Evolutionary conservation across 2,888 invertebrate genomes (phyloP).

Genomic region (Helleia helle): DNA sequence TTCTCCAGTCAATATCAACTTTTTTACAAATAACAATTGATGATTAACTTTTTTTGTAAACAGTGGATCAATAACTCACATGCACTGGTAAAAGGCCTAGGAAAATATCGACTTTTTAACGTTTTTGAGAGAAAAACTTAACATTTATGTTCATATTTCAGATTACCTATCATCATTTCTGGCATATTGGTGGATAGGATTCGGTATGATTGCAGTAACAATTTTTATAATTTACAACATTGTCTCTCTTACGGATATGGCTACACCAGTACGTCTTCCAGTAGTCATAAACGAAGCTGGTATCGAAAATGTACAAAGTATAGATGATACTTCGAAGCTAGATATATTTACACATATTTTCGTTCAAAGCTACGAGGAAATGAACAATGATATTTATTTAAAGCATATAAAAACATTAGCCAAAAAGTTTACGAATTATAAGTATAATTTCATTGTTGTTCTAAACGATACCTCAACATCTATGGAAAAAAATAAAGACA

Average conservation of each 20-base stretch:
- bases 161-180: slow-evolving; percentile 51
- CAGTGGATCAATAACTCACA: no score
- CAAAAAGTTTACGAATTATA: slow-evolving; percentile 37
- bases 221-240: slow-evolving; percentile 53
- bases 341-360: slow-evolving; percentile 51
- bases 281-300: slow-evolving; percentile 20
- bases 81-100: no score
- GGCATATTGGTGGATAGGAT: slow-evolving; percentile 51
- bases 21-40: no score
- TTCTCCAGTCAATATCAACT: no score
- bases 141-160: slow-evolving; percentile 36
- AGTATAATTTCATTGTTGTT: slow-evolving; percentile 44
- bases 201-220: slow-evolving; percentile 49
- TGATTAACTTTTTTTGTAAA: no score
- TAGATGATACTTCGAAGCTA: slow-evolving; percentile 18
- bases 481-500: slow-evolving; percentile 18
- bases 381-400: slow-evolving; percentile 37
- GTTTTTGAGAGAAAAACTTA: no score
- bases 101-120: no score
- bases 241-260: slow-evolving; percentile 34
- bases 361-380: slow-evolving; percentile 30
- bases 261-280: slow-evolving; percentile 29
- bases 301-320: slow-evolving; percentile 17
- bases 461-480: slow-evolving; percentile 38
- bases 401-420: slow-evolving; percentile 42